Conservation (phyloP, 2,888 invertebrate genomes). For the Brenthis ino region DNA sequence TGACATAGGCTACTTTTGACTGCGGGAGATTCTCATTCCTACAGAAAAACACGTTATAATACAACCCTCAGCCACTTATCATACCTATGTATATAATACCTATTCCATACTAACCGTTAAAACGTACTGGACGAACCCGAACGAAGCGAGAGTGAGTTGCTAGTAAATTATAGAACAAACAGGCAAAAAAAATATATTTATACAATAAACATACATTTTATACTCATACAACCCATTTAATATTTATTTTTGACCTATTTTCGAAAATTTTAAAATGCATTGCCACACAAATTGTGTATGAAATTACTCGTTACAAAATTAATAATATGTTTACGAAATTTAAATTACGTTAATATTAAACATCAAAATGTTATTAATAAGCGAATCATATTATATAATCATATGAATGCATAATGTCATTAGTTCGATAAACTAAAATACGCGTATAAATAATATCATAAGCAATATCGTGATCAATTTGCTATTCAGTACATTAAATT, state of each 20-base stretch:
- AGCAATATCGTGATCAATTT: constrained; percentile 39
- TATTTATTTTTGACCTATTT: not conserved
- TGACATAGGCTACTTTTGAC: no score
- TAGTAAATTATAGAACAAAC: no score
- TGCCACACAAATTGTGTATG: not conserved
- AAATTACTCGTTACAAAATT: not conserved
- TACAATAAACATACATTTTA: not conserved
- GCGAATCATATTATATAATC: constrained; percentile 12
- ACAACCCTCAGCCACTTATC: no score
- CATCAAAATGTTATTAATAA: constrained; percentile 23
- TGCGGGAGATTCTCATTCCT: no score
- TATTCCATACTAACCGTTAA: no score
- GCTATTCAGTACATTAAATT: constrained; percentile 35
- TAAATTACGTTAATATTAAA: constrained; percentile 12
- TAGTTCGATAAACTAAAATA: constrained; percentile 12
- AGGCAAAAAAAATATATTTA: no score
- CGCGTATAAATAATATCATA: constrained; percentile 8
- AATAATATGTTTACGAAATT: constrained; percentile 3
- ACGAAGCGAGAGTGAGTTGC: no score
- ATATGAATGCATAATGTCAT: constrained; percentile 14
- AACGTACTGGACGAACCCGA: no score
- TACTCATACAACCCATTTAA: not conserved
- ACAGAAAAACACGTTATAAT: no score
- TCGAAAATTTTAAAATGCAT: not conserved
- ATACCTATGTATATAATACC: no score